These are phyloP conservation scores for Magallana ariakensis DNA, from an alignment of 1,140 invertebrate genomes.

Conservation along the genomic window DNA sequence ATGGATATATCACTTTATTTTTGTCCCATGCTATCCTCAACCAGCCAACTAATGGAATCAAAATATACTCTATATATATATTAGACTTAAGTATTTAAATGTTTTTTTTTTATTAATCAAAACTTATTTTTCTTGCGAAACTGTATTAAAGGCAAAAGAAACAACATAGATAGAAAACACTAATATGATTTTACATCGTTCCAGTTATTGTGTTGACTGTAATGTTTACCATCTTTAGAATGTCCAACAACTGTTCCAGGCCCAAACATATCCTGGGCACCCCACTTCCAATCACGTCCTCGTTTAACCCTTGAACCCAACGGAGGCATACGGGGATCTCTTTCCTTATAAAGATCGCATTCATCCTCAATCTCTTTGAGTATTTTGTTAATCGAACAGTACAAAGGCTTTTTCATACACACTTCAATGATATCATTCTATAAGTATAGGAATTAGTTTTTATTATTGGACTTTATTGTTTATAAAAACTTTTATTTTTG, in stretches of 20 bases:
- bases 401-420: neutral
- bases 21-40: neutral
- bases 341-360: neutral
- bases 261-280: slow-evolving; percentile 48
- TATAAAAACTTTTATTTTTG: no score
- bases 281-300: slow-evolving; percentile 52
- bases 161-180: no score
- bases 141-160: no score
- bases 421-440: neutral
- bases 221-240: neutral
- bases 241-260: slow-evolving; percentile 53
- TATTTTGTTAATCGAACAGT: neutral
- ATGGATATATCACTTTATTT: neutral
- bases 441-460: no score
- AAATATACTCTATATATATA: neutral
- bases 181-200: no score
- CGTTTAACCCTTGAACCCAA: slow-evolving; percentile 33
- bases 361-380: neutral
- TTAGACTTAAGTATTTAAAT: no score
- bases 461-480: no score
- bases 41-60: neutral
- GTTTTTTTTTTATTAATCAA: no score
- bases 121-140: no score
- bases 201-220: no score
- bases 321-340: neutral